Conservation (phyloP, 2,113 vertebrate genomes). For the Dromaius novaehollandiae region DNA sequence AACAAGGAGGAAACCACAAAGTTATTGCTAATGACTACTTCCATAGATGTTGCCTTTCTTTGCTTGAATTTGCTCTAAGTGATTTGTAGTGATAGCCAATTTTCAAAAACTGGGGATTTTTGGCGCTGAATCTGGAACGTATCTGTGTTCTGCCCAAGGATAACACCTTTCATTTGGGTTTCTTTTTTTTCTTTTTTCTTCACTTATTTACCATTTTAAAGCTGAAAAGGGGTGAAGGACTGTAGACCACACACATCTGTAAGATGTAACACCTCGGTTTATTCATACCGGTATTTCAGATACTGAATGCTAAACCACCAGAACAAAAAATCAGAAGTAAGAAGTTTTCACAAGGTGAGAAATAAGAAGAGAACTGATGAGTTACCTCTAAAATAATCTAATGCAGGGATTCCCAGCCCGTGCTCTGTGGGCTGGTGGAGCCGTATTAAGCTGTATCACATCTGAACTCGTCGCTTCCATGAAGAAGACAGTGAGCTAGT, state of each 20-base stretch:
- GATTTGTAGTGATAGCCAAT: background rate
- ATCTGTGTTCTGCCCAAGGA: background rate
- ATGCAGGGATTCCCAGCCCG: background rate
- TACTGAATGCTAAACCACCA: background rate
- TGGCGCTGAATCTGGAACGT: background rate
- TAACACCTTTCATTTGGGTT: background rate
- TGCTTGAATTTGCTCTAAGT: background rate
- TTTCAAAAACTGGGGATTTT: background rate
- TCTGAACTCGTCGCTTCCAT: accelerated
- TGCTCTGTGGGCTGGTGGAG: background rate
- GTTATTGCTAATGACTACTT: background rate
- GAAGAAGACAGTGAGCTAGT: background rate
- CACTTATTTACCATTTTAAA: background rate
- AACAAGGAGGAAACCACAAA: background rate
- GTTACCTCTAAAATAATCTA: background rate
- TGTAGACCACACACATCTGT: background rate
- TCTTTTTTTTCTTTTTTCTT: background rate
- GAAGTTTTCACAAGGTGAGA: background rate
- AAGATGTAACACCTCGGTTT: background rate
- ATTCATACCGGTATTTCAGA: background rate
- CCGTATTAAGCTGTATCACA: background rate
- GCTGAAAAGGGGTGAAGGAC: background rate
- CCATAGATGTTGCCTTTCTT: background rate
- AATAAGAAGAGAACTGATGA: background rate
- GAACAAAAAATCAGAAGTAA: background rate